Base-by-base conservation (phyloP, 2,888 invertebrate genomes). In the Dryobotodes eremita region DNA sequence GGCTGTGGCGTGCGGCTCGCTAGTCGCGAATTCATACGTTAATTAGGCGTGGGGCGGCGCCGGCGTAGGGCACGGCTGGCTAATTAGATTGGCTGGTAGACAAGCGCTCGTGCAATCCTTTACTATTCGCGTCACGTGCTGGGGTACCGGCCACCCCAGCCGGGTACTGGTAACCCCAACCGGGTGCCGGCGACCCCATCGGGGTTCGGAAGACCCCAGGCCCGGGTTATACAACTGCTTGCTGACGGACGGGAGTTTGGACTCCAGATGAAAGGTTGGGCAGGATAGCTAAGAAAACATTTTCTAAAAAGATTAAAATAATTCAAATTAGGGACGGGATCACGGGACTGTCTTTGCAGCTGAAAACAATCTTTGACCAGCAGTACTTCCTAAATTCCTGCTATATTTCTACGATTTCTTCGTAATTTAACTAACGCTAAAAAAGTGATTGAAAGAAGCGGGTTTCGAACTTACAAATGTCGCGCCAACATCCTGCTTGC, bases 1-100 rank as follows among this genome's bases (percentile, higher is more conserved):
- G 20, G 46, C 23, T 10, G 71, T 4, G 70, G n/a, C 66, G 55
- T 10, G 46, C 10, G 31, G 36, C 17, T n/a, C 26, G 20, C 11
- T 71, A 7, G 73, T 83, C 71, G 82, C 87, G 62, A 79, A 86
- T 80, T 86, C 86, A 86, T 84, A 75, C 83, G 78, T 76, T 88
- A 88, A 89, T 88, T 83, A 88, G 71, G 70, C 73, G 82, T 80
- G 69, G 79, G 72, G 79, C 46, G 46, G 0, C 1, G 46, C 6
- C 80, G 64, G 76, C 26, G 80, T 79, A 42, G 42, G 5, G 42
- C 76, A 77, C 86, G 84, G 76, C 85, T 66, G 78, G 76, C 82
- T 88, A 81, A 88, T 87, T 86, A 88, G 86, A 71, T 62, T 36
- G 55, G 57, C 50, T 26, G 70, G 10, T 46, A 64, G 62, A 69